phyloP scores from a whole-genome alignment of 2,888 invertebrate species.

The Drosophila mulleri region DNA sequence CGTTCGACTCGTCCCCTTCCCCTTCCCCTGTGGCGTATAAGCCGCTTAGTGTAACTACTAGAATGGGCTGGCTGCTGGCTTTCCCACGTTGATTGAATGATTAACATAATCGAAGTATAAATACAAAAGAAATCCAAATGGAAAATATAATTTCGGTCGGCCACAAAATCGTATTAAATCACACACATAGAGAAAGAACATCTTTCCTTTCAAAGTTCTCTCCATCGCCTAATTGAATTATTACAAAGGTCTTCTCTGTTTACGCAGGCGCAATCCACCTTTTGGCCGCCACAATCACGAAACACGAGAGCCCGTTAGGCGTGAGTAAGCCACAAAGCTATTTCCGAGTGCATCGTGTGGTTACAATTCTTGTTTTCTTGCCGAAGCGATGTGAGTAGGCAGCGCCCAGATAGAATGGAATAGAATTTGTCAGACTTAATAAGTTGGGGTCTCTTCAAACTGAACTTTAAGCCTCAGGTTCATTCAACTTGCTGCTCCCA shows the following conservation, averaged over 20 bases:
- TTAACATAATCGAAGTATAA: conserved; percentile 56
- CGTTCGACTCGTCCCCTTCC: too few relatives aligned
- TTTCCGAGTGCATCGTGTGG: conserved; percentile 50
- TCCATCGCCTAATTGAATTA: conserved; percentile 38
- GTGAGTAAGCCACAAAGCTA: conserved; percentile 54
- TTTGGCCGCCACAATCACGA: conserved; percentile 21
- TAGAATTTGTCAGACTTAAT: conserved; percentile 29
- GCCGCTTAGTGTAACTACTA: conserved; percentile 37
- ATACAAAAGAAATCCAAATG: conserved; percentile 20
- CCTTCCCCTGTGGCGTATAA: conserved; percentile 17
- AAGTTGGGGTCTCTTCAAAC: conserved; percentile 1
- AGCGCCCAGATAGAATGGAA: conserved; percentile 5
- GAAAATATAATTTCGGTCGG: conserved; percentile 38
- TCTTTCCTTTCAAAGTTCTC: conserved; percentile 3
- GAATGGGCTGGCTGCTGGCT: conserved; percentile 25
- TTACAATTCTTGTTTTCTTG: conserved; percentile 19
- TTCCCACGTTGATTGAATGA: conserved; percentile 51
- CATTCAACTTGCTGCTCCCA: conserved; percentile 57
- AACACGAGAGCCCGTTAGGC: conserved; percentile 26
- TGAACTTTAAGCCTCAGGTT: conserved; percentile 55
- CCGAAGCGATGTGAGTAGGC: conserved; percentile 1
- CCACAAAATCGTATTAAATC: conserved; percentile 37
- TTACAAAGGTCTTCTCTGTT: conserved; percentile 13
- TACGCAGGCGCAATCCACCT: conserved; percentile 9
- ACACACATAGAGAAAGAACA: conserved; percentile 1